These are phyloP conservation scores for Chelonia mydas DNA, from an alignment of 2,797 vertebrate species.

Conservation along the genomic window DNA sequence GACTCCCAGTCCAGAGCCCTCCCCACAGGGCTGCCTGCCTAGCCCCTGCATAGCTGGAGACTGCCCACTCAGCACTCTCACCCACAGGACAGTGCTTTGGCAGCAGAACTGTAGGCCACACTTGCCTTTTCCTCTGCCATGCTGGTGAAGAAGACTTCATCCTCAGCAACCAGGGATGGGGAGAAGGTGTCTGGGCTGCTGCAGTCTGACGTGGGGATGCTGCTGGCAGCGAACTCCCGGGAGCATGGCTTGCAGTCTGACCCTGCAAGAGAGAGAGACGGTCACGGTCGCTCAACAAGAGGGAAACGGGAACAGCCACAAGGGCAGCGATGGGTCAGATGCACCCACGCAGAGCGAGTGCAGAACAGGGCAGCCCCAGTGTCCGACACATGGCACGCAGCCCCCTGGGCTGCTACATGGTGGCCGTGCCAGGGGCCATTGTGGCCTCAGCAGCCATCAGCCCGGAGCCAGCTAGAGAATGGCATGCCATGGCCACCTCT, in stretches of 20 bases:
- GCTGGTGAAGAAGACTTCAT: conserved; percentile 79
- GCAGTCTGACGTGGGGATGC: conserved; percentile 58
- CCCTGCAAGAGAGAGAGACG: conserved; percentile 73
- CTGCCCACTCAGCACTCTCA: neutral
- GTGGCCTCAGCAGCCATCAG: neutral
- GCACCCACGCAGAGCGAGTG: neutral
- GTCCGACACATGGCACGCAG: neutral
- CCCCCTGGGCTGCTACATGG: neutral
- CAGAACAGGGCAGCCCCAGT: neutral
- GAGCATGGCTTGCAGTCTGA: conserved; percentile 90
- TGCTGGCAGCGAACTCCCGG: conserved; percentile 58
- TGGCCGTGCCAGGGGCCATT: neutral
- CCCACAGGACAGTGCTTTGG: neutral
- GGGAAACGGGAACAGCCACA: neutral
- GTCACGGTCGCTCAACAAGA: neutral
- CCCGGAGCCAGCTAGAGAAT: neutral
- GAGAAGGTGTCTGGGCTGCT: conserved; percentile 78
- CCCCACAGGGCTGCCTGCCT: neutral
- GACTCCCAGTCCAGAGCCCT: no score
- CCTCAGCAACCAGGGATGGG: conserved; percentile 81
- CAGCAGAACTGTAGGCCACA: neutral
- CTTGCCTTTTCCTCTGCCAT: conserved; percentile 88
- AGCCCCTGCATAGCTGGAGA: neutral
- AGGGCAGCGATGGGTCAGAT: accelerated
- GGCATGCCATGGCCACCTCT: no score